Evolutionary conservation across 1,140 invertebrate species (phyloP).

Genomic region (Glossosoma conforme): DNA sequence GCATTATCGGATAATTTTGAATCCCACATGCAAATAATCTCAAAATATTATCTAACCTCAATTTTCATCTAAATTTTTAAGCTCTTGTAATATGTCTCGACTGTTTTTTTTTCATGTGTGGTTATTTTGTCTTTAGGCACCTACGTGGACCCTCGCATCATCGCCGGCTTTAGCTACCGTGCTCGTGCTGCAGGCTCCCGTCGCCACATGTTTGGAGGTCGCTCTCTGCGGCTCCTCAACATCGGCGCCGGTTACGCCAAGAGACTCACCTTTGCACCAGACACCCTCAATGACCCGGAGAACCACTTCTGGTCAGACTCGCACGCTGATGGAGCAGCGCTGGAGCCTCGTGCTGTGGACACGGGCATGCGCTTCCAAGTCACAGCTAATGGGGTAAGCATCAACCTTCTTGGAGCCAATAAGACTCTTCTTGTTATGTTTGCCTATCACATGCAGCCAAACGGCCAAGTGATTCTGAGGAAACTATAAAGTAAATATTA

Average conservation of each 20-base stretch:
- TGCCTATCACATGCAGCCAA: too few species aligned
- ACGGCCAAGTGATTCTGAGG: too few species aligned
- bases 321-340: slow-evolving; percentile 64
- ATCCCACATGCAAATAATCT: too few species aligned
- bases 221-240: slow-evolving; percentile 57
- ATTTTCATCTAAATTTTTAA: too few species aligned
- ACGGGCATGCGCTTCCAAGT: slow-evolving; percentile 62
- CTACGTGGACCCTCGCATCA: slow-evolving; percentile 66
- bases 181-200: slow-evolving; percentile 60
- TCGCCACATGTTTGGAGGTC: slow-evolving; percentile 59
- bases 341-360: slow-evolving; percentile 61
- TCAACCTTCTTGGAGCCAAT: not conserved
- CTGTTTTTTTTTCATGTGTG: too few species aligned
- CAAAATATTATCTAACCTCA: too few species aligned
- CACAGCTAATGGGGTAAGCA: slow-evolving; percentile 49
- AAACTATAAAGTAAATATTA: too few species aligned
- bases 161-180: slow-evolving; percentile 68
- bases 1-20: too few species aligned
- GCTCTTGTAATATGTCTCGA: too few species aligned
- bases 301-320: slow-evolving; percentile 79
- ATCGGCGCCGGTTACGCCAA: slow-evolving; percentile 75
- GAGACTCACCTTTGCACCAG: slow-evolving; percentile 65
- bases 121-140: slow-evolving; percentile 53
- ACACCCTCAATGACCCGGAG: slow-evolving; percentile 58
- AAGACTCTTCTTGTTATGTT: too few species aligned